Base-by-base conservation (phyloP, 1,140 invertebrate species). In the Pogonomyrmex barbatus region DNA sequence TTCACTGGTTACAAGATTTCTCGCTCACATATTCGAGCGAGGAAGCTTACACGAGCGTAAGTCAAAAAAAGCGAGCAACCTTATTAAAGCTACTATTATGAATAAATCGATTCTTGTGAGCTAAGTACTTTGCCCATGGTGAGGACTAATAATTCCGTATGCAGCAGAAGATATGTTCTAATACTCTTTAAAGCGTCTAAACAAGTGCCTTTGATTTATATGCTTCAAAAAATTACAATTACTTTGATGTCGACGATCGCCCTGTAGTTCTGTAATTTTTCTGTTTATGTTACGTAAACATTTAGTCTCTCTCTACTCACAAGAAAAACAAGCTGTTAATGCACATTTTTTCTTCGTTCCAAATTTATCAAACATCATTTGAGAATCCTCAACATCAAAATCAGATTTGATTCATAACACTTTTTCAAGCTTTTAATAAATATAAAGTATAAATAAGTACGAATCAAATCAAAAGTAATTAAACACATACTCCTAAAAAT, bases 31-130 rank as follows among this genome's bases (percentile, higher is more conserved):
- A 30, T 45, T 56, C 67, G 30, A 58, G 30, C 60, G 68, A 71
- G 17, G 52, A 76, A 65, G 45, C 14, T 63, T 50, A 33, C 54
- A 56, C n/a, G 8, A 78, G 50, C 39, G 36, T 60, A 89, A 67
- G 10, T 77, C 42, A 8, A 78, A 88, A 88, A 63, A 81, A 89
- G 78, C 73, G n/a, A 68, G 85, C 17, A 88, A 88, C 65, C 50
- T 36, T 76, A 17, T 88, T 63, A 54, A 86, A 89, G 52, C 73
- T 88, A 70, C 12, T 52, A 62, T 73, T 10, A n/a, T 56, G 81
- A 65, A 65, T 62, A 54, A 76, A 30, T 70, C 47, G 45, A 58
- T 58, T 30, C 10, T 67, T 14, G 42, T 50, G 45, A 75, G 3
- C 8, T 60, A 75, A 83, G n/a, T 50, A 83, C 54, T 73, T 14